phyloP scores from a whole-genome alignment of 1,140 invertebrate genomes.

The Eciton burchellii region DNA sequence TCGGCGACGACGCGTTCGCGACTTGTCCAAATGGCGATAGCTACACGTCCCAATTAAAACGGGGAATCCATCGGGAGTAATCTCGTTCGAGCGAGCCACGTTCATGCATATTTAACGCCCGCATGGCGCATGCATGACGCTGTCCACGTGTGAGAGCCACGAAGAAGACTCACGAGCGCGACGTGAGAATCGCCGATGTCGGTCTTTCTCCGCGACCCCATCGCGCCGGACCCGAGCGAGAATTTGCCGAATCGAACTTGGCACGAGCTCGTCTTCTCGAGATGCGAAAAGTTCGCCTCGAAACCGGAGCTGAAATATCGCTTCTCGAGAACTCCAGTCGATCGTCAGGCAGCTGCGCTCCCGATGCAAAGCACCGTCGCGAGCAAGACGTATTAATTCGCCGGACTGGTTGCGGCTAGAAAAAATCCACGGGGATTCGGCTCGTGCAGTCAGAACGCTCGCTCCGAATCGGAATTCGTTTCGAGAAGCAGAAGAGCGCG shows the following conservation, averaged over 20 bases:
- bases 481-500: neutral
- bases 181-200: slow-evolving; percentile 22
- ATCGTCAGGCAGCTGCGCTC: slow-evolving; percentile 16
- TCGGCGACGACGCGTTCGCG: neutral
- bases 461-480: slow-evolving; percentile 49
- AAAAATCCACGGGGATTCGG: slow-evolving; percentile 18
- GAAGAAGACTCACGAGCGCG: slow-evolving; percentile 6
- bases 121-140: neutral
- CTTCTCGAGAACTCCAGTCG: slow-evolving; percentile 20
- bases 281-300: neutral
- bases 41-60: slow-evolving; percentile 51
- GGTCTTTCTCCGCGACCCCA: no score
- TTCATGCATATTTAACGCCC: slow-evolving; percentile 34
- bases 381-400: slow-evolving; percentile 50
- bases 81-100: slow-evolving; percentile 10
- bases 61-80: slow-evolving; percentile 35
- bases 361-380: slow-evolving; percentile 2
- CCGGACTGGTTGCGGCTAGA: neutral
- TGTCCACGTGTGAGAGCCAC: neutral
- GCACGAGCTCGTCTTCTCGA: slow-evolving; percentile 11
- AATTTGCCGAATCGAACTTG: slow-evolving; percentile 37
- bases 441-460: neutral
- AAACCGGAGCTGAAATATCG: slow-evolving; percentile 45
- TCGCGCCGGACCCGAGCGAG: slow-evolving; percentile 1
- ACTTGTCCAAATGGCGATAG: slow-evolving; percentile 17